Conservation (phyloP, 2,113 vertebrate species). For the Albula goreensis region DNA sequence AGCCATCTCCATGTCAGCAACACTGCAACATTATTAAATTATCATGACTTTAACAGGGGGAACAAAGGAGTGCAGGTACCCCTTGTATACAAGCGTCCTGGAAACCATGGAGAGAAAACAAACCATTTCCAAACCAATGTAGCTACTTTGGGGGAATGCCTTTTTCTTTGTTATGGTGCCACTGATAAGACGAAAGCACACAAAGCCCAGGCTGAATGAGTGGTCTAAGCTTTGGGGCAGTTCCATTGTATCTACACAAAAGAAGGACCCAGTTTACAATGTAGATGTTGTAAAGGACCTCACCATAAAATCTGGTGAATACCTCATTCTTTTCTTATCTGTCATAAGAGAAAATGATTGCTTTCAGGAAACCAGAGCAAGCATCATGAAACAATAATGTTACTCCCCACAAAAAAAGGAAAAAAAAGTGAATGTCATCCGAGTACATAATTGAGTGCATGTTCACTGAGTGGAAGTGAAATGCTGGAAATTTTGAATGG, state of each 20-base stretch:
- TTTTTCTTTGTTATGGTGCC: background rate
- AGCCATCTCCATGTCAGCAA: background rate
- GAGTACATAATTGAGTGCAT: background rate
- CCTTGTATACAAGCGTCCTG: background rate
- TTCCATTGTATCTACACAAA: background rate
- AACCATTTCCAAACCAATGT: background rate
- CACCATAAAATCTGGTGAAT: background rate
- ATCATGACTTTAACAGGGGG: background rate
- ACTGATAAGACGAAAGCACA: background rate
- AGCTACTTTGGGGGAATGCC: background rate
- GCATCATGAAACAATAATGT: background rate
- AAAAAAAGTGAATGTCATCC: background rate
- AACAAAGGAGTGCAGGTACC: background rate
- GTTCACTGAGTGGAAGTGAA: background rate
- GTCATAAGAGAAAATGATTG: background rate
- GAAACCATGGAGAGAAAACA: background rate
- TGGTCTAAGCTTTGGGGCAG: background rate
- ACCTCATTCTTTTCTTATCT: background rate
- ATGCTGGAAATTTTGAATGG: background rate
- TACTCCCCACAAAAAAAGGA: background rate
- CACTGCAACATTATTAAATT: background rate
- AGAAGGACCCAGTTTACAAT: background rate
- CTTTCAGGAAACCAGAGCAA: background rate
- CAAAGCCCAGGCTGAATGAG: background rate
- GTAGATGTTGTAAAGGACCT: background rate